Base-by-base conservation (phyloP, 2,888 invertebrate genomes). In the Parasteatoda lunata region DNA sequence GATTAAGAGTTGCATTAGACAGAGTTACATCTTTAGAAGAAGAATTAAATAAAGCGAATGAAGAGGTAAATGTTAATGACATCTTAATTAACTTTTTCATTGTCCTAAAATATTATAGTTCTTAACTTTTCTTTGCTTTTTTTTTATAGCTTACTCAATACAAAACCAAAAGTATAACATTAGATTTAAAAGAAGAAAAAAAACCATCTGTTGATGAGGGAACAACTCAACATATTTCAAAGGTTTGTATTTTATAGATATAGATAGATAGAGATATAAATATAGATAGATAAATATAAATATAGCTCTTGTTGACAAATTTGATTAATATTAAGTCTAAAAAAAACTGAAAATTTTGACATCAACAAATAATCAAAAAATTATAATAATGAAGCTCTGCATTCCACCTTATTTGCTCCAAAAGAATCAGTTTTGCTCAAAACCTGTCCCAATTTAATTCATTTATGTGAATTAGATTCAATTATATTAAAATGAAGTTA, bases 11-110 rank as follows among this genome's bases (percentile, higher is more conserved):
- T 86, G 97, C 99, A 90, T 94, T 99, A 92, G 99, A 99, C 93
- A 95, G 97, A 92, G 98, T 98, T 92, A 96, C 97, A 89, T 95
- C 96, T 89, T 94, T 99, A 92, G 99, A 99, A 94, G 98, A 98
- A 92, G 99, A 99, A 94, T 94, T 99, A 92, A 95, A 96, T 91
- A 94, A 95, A 93, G 96, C 97, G 94, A 98, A 97, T 95, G 97
- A 98, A 93, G 98, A 98, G 95, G 80, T 88, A 64, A 59, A 49
- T 59, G 11, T 7, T 76, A 82, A 30, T 68, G 4, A 45, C 8
- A 64, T 47, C 13, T 64, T 6, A 11, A 64, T 69, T 13, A 15
- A 52, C 7, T 15, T 47, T n/a, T 0, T 11, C 5, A 64, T 15
- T 30, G 8, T 52, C 8, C 68, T 51, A n/a, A 30, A 52, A 65